Conservation (phyloP, 2,888 invertebrate genomes). For the Agrilus mali region DNA sequence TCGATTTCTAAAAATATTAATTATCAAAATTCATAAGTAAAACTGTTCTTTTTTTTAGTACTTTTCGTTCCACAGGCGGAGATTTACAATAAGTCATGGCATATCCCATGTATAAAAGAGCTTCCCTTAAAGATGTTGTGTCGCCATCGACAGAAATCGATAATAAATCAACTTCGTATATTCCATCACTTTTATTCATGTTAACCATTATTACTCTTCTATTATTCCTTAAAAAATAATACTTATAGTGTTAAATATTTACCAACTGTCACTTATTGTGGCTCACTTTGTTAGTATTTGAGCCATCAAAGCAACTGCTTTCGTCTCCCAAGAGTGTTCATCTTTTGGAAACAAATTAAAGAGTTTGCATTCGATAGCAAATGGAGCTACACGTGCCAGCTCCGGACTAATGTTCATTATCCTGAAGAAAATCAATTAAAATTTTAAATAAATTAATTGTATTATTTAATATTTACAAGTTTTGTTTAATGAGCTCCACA, state of each 20-base stretch:
- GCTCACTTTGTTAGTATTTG: slow-evolving; percentile 48
- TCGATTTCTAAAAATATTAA: background rate
- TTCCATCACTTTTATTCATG: slow-evolving; percentile 16
- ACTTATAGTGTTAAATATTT: too few relatives aligned
- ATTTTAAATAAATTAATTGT: too few relatives aligned
- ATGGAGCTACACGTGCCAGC: slow-evolving; percentile 34
- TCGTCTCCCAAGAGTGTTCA: slow-evolving; percentile 37
- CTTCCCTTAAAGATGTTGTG: slow-evolving; percentile 31
- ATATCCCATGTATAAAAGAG: slow-evolving; percentile 15
- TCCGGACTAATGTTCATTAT: slow-evolving; percentile 37
- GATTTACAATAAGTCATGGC: slow-evolving; percentile 8
- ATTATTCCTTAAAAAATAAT: too few relatives aligned
- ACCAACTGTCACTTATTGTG: background rate
- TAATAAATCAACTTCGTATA: slow-evolving; percentile 34
- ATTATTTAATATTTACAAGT: slow-evolving; percentile 33
- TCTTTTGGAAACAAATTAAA: slow-evolving; percentile 41
- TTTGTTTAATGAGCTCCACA: slow-evolving; percentile 34
- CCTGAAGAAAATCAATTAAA: slow-evolving; percentile 24
- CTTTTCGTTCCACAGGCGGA: slow-evolving; percentile 1
- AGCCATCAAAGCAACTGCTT: slow-evolving; percentile 42
- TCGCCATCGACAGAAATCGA: slow-evolving; percentile 22
- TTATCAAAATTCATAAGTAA: background rate
- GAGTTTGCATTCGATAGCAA: slow-evolving; percentile 47
- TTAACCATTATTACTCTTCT: slow-evolving; percentile 21
- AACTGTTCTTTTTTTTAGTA: slow-evolving; percentile 4